Evolutionary conservation across 2,888 invertebrate species (phyloP).

Genomic region (Calliscelio sp.): DNA sequence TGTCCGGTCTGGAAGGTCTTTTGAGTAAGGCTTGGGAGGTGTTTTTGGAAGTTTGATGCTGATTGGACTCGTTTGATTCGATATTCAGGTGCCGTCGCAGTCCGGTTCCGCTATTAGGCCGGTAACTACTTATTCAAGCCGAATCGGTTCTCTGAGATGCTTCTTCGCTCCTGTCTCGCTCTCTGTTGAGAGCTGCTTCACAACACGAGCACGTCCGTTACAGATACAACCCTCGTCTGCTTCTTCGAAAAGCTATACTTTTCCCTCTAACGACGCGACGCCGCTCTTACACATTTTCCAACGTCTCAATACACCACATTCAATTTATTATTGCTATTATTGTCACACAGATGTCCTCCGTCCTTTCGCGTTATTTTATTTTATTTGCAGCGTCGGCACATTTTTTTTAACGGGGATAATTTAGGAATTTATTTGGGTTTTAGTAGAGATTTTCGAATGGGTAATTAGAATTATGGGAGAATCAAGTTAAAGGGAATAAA

Average conservation of each 20-base stretch:
- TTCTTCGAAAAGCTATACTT: conserved; percentile 74
- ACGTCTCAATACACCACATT: conserved; percentile 55
- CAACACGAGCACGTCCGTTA: conserved; percentile 81
- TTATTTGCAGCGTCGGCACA: no score
- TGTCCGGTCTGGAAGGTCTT: no score
- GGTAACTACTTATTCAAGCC: conserved; percentile 85
- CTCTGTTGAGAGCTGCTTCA: conserved; percentile 78
- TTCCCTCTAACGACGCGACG: conserved; percentile 75
- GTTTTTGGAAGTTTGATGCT: conserved; percentile 78
- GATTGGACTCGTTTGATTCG: conserved; percentile 75
- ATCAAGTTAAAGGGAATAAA: no score
- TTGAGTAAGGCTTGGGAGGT: no score
- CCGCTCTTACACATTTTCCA: conserved; percentile 40
- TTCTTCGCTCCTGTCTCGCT: conserved; percentile 73
- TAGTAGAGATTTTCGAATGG: no score
- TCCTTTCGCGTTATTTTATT: no score
- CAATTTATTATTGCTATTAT: conserved; percentile 53
- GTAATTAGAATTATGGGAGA: no score
- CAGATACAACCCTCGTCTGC: conserved; percentile 69
- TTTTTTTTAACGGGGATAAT: no score
- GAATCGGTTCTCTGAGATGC: conserved; percentile 80
- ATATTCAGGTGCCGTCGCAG: conserved; percentile 82
- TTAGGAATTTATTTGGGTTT: no score
- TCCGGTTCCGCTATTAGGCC: conserved; percentile 83
- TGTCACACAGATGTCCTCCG: conserved; percentile 30